Evolutionary conservation across 2,113 vertebrate species (phyloP).

Genomic region (Chelonoidis abingdonii): DNA sequence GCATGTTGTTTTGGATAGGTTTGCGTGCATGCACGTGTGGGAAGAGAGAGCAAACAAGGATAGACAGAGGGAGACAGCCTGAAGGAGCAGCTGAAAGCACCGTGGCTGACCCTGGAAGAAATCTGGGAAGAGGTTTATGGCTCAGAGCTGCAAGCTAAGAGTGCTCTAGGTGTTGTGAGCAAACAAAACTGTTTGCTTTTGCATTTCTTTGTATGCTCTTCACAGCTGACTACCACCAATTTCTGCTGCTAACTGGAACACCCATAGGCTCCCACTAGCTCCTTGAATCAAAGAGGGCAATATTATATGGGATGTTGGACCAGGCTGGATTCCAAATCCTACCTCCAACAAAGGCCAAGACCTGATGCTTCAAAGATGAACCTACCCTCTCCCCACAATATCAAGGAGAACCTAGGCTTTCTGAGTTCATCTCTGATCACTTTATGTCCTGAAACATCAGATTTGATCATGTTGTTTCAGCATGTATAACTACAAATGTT

Average conservation of each 20-base stretch:
- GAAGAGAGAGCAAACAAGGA: not conserved
- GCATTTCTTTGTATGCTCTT: too few relatives aligned
- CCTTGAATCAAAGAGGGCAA: not conserved
- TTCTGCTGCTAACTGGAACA: not conserved
- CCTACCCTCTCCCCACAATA: not conserved
- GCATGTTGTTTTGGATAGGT: not conserved
- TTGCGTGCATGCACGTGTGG: not conserved
- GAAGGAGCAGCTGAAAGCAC: not conserved
- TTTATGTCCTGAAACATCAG: not conserved
- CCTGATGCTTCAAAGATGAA: not conserved
- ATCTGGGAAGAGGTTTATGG: not conserved
- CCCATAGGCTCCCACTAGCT: not conserved
- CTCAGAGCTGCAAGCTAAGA: not conserved
- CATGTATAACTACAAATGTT: not conserved
- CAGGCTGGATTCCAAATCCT: not conserved
- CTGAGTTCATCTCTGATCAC: not conserved
- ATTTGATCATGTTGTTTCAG: not conserved
- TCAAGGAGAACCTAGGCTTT: not conserved
- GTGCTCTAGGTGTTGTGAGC: not conserved
- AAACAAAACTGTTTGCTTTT: too few relatives aligned
- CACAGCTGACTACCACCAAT: not conserved
- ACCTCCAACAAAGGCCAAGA: not conserved
- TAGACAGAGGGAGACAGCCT: not conserved
- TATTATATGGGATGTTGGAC: not conserved
- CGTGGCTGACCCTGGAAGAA: not conserved